phyloP scores from a whole-genome alignment of 2,888 invertebrate genomes.

The Drosophila rubida region DNA sequence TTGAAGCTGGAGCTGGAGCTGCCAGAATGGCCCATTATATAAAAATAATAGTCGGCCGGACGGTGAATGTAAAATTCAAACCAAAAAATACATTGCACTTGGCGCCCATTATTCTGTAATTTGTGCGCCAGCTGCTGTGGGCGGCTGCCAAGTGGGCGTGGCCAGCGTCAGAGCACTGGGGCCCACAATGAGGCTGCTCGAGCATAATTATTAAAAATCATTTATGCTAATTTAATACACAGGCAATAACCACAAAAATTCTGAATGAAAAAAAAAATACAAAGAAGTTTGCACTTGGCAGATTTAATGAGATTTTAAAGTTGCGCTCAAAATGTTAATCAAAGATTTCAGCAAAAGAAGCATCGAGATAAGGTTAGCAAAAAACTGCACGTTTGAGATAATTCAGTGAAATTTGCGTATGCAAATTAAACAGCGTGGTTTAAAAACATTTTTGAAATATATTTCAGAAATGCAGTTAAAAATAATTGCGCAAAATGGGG shows the following conservation, averaged over 20 bases:
- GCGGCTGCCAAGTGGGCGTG: conserved; percentile 30
- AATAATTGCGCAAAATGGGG: background rate
- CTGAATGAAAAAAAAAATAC: conserved; percentile 18
- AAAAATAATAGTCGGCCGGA: conserved; percentile 77
- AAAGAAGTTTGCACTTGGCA: conserved; percentile 1
- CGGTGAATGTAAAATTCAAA: conserved; percentile 72
- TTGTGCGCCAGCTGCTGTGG: conserved; percentile 72
- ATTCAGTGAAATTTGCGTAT: background rate
- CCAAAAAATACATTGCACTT: conserved; percentile 74
- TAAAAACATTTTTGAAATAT: background rate
- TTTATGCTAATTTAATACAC: conserved; percentile 81
- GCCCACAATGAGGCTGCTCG: conserved; percentile 48
- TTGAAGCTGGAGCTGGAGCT: conserved; percentile 2
- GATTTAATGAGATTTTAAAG: conserved; percentile 34
- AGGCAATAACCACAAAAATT: conserved; percentile 74
- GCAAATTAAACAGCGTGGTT: background rate
- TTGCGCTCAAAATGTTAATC: conserved; percentile 6
- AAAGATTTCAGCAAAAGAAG: background rate
- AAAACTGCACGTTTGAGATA: background rate
- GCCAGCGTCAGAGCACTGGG: conserved; percentile 11
- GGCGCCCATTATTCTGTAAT: conserved; percentile 81
- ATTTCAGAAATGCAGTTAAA: background rate
- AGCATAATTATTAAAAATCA: conserved; percentile 80
- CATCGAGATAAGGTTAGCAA: background rate
- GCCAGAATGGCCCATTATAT: conserved; percentile 69